Evolutionary conservation across 2,888 invertebrate species (phyloP), one percentile per base, ranked within the genome.

Genomic region (Pristionchus arcanus): DNA sequence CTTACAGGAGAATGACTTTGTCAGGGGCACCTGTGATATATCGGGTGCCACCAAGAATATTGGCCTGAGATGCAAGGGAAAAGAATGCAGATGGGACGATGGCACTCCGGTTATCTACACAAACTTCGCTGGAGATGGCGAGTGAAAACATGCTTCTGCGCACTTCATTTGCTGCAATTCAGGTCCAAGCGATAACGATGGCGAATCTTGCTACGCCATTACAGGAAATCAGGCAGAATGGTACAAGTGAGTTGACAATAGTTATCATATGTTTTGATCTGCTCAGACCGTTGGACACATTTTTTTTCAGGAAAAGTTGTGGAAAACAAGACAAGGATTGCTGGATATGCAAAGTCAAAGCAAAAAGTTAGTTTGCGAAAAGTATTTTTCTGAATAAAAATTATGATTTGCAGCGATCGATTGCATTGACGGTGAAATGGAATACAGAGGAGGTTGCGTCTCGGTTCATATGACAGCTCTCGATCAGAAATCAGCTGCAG

Each of bases 311-410:
- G n/a, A 21, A 49, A 5, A 37, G 7, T 11, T 34, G 21, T 16
- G 31, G 37, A 0, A 9, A 19, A 13, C 37, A 49, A 5, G n/a
- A 25, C n/a, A 25, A 21, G 1, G 81, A 49, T 28, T 81, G 81
- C n/a, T 81, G 81, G 81, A 25, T 81, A 2, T 81, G 81, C 81
- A 49, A n/a, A 16, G 49, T 34, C 42, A n/a, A 81, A n/a, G 49
- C 81, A 16, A 81, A 37, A 34, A 42, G 74, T 21, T 7, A 19
- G 74, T 71, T 71, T 11, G 1, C 25, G 1, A n/a, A 3, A 25
- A 25, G 11, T 34, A 71, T 71, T 71, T 19, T 16, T 25, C 15
- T 3, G 28, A 28, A 31, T 9, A 68, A 16, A 28, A 9, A 37
- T 49, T n/a, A n/a, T n/a, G n/a, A n/a, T n/a, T n/a, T n/a, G 13